phyloP scores from a whole-genome alignment of 1,140 invertebrate genomes.

The Aricia agestis region DNA sequence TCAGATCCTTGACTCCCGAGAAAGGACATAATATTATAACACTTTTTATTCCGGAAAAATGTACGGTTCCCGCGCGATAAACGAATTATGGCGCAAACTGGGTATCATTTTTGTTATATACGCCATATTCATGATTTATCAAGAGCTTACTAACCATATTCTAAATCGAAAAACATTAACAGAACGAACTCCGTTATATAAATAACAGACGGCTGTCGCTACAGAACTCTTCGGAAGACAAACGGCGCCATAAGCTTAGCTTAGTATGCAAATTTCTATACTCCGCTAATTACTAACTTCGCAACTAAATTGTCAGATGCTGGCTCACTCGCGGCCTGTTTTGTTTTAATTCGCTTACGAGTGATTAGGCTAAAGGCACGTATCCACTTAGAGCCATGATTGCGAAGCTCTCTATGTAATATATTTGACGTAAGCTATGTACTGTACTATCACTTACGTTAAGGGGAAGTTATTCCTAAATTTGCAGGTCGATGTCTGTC shows the following conservation, averaged over 20 bases:
- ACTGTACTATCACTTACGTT: too few species aligned
- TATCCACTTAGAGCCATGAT: not conserved
- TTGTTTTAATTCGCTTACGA: conserved; percentile 13
- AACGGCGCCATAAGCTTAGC: conserved; percentile 16
- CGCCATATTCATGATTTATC: too few species aligned
- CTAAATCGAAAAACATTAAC: not conserved
- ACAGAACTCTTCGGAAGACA: conserved; percentile 19
- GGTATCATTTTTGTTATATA: too few species aligned
- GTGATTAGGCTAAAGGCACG: not conserved
- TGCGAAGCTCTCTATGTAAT: too few species aligned
- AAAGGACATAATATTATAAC: too few species aligned
- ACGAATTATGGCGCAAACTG: too few species aligned
- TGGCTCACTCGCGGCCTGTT: conserved; percentile 17
- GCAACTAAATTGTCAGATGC: conserved; percentile 16
- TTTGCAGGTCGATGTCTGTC: too few species aligned
- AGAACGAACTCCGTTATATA: not conserved
- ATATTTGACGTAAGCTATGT: too few species aligned
- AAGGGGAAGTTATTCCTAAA: too few species aligned
- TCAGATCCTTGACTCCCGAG: too few species aligned
- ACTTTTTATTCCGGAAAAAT: too few species aligned
- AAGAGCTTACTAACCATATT: not conserved
- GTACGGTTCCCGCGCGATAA: too few species aligned
- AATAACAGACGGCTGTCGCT: conserved; percentile 18
- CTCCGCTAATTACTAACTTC: conserved; percentile 18
- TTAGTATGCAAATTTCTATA: conserved; percentile 22